These are phyloP conservation scores for Dynastes grantii DNA, from an alignment of 2,888 invertebrate genomes.

Conservation along the genomic window DNA sequence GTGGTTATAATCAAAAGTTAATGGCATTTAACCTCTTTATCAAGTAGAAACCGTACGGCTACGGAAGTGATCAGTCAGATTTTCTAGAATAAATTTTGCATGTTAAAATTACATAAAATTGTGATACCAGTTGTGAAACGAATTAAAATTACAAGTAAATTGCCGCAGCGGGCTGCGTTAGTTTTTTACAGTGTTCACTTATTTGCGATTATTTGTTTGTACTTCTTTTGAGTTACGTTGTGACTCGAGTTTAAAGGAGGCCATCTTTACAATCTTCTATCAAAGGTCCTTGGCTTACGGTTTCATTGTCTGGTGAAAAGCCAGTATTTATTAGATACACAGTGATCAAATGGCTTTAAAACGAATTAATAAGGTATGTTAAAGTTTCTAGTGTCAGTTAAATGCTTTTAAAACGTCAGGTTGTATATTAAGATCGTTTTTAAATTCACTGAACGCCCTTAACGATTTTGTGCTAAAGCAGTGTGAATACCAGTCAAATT, in stretches of 20 bases:
- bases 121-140: slow-evolving; percentile 58
- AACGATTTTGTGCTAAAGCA: slow-evolving; percentile 77
- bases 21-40: slow-evolving; percentile 37
- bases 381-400: slow-evolving; percentile 63
- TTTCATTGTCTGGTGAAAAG: slow-evolving; percentile 87
- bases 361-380: slow-evolving; percentile 96
- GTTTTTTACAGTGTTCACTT: slow-evolving; percentile 54
- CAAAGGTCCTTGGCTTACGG: slow-evolving; percentile 88
- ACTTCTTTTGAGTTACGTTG: slow-evolving; percentile 77
- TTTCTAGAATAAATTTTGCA: slow-evolving; percentile 62
- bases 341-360: slow-evolving; percentile 93
- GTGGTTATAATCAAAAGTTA: slow-evolving; percentile 21
- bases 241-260: slow-evolving; percentile 85
- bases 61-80: slow-evolving; percentile 71
- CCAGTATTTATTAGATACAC: slow-evolving; percentile 82
- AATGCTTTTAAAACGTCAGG: slow-evolving; percentile 56
- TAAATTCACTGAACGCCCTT: slow-evolving; percentile 72
- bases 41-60: slow-evolving; percentile 55
- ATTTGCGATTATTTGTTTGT: slow-evolving; percentile 55
- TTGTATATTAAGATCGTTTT: slow-evolving; percentile 58
- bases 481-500: slow-evolving; percentile 79
- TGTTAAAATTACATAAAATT: slow-evolving; percentile 49
- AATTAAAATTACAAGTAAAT: slow-evolving; percentile 51
- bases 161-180: slow-evolving; percentile 54
- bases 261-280: slow-evolving; percentile 90